phyloP scores from a whole-genome alignment of 1,140 invertebrate genomes.

The Ruditapes philippinarum region DNA sequence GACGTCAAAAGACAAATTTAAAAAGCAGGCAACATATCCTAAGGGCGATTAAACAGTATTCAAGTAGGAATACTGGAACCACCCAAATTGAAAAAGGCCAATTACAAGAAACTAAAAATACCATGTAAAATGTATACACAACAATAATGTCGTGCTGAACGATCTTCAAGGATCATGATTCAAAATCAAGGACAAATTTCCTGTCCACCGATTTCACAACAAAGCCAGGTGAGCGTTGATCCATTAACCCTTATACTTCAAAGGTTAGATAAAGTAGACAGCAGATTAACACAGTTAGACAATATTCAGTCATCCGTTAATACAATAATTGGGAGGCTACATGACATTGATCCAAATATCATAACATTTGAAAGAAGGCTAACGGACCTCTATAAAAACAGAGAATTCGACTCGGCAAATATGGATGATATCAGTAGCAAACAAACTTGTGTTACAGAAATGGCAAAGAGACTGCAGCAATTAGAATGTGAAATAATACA shows the following conservation, averaged over 20 bases:
- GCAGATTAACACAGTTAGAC: background rate
- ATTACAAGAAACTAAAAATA: no score
- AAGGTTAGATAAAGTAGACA: background rate
- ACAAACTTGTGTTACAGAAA: background rate
- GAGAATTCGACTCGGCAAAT: background rate
- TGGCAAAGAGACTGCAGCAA: background rate
- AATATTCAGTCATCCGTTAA: background rate
- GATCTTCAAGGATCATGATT: no score
- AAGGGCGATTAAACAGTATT: no score
- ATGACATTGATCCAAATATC: background rate
- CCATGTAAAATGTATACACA: no score
- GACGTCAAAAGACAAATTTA: no score
- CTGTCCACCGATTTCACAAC: background rate
- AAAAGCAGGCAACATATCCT: no score
- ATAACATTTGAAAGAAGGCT: background rate
- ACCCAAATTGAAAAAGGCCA: no score
- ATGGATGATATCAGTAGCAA: background rate
- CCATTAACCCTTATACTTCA: background rate
- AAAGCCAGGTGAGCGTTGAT: background rate
- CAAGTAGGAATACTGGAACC: no score
- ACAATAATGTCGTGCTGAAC: no score
- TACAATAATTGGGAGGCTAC: background rate
- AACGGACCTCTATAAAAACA: background rate
- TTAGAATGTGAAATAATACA: background rate
- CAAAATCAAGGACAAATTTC: background rate